Base-by-base conservation (phyloP, 2,888 invertebrate genomes). In the Neelides folsomi region DNA sequence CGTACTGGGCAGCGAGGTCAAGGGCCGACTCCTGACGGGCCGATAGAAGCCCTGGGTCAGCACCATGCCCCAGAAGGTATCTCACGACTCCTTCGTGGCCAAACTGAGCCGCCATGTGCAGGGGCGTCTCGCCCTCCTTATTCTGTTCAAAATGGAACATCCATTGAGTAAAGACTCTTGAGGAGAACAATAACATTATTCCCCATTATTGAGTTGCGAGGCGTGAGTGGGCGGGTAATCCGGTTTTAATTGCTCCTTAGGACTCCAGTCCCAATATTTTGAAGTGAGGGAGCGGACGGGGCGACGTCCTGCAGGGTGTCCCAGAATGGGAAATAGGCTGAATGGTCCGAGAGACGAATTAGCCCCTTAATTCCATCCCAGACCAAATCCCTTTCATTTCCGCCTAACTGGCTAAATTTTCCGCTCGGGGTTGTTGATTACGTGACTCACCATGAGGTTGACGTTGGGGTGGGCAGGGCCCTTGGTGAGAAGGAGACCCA, bases 1-100 rank as follows among this genome's bases (percentile, higher is more conserved):
- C 88, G 71, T 86, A 88, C 72, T 93, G 89, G 49, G 92, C 87
- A 8, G 95, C 94, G 55, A 97, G 78, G 71, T 97, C 95, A 66
- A 97, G 74, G 0, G 94, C 86, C 36, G 90, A 89, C 71, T 94
- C 94, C 49, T 87, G 86, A 55, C 83, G 81, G 64, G 79, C 79
- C 71, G 93, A 93, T 63, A 83, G 79, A 67, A 90, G 81, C 63
- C 83, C 81, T 42, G 92, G 87, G 75, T 94, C 88, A 65, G 90
- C 90, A 56, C 84, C 83, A 67, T 83, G 80, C 65, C 85, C 80
- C 63, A 94, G 73, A 63, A 94, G 77, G 67, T 86, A 79, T 43
- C 80, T 79, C 49, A 93, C 83, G 45, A 90, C 86, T 50, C 81
- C 81, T 49, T 83, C 83, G 71, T 90, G 87, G 7, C 93, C 93